Conservation (phyloP, 2,113 vertebrate genomes). For the Chloebia gouldiae region DNA sequence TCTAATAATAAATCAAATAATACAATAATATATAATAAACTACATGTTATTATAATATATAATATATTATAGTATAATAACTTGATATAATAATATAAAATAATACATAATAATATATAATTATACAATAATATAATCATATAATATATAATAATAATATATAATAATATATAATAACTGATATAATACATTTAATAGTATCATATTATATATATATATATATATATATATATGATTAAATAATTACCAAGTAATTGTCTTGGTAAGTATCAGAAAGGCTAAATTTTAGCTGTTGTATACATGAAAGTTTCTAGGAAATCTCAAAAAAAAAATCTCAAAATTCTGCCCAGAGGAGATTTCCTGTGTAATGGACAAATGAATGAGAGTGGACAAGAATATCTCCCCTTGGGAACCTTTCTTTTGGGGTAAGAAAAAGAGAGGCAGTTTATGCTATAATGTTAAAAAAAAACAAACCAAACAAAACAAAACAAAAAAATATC, state of each 20-base stretch:
- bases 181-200: no score
- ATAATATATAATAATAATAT: no score
- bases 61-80: no score
- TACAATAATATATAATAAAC: no score
- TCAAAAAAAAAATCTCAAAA: neutral
- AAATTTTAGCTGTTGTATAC: neutral
- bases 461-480: no score
- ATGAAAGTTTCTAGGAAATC: neutral
- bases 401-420: neutral
- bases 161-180: no score
- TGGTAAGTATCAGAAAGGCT: neutral
- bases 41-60: no score
- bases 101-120: no score
- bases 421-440: neutral
- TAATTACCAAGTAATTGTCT: neutral
- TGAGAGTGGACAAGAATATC: neutral
- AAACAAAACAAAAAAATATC: neutral
- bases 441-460: neutral
- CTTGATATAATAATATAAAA: no score
- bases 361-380: neutral
- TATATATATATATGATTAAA: neutral
- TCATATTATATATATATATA: no score
- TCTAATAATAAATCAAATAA: no score
- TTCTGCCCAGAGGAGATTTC: neutral
- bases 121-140: no score